A percentile compares a stretch with the other conserved stretches of the same genome.
Evolutionary conservation across 2,113 vertebrate species (phyloP).

Genomic region (Caretta caretta): DNA sequence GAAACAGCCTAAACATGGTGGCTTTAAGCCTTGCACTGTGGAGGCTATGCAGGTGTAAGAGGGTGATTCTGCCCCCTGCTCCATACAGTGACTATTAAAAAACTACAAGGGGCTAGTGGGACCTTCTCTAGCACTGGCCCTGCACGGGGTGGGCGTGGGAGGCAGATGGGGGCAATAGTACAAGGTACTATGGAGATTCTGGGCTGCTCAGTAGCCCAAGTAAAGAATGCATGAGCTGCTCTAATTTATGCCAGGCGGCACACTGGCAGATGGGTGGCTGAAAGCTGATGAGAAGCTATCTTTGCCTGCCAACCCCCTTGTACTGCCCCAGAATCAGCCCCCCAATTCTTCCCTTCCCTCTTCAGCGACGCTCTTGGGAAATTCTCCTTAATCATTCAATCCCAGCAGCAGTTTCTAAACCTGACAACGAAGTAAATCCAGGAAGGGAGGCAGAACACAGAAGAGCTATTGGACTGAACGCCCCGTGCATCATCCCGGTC

Average conservation of each 20-base stretch:
- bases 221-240: not conserved
- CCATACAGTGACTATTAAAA: not conserved
- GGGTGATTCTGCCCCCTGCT: not conserved
- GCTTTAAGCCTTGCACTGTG: no score
- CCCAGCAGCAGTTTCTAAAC: not conserved
- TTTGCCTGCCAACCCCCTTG: not conserved
- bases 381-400: not conserved
- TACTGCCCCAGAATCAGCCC: not conserved
- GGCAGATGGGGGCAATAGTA: not conserved
- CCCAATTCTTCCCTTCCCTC: not conserved
- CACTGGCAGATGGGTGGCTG: not conserved
- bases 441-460: not conserved
- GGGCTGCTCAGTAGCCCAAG: not conserved
- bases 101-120: not conserved
- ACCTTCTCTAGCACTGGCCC: no score
- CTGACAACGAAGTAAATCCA: accelerated
- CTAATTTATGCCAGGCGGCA: not conserved
- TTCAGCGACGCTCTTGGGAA: not conserved
- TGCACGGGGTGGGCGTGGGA: no score
- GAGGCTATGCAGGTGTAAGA: not conserved
- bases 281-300: not conserved
- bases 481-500: not conserved
- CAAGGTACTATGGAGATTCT: not conserved
- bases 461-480: no score
- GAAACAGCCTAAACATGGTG: no score